Evolutionary conservation across 2,797 vertebrate species (phyloP).

Genomic region (Chromobotia macracanthus): DNA sequence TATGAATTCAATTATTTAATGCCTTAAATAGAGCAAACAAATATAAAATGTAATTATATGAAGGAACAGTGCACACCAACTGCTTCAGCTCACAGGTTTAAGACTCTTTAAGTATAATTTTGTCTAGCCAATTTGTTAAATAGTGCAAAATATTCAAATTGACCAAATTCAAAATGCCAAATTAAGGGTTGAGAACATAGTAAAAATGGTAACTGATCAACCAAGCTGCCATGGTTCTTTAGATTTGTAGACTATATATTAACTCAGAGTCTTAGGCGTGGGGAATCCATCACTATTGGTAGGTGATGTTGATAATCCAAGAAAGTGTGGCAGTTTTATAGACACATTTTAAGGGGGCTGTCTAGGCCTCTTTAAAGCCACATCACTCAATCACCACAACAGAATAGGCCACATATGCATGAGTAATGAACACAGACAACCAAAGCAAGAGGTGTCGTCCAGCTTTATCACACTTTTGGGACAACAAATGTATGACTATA

Average conservation of each 20-base stretch:
- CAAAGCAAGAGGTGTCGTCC: slow-evolving; percentile 35
- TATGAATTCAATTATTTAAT: slow-evolving; percentile 68
- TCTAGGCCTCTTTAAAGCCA: slow-evolving; percentile 70
- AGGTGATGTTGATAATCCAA: slow-evolving; percentile 68
- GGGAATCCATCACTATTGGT: slow-evolving; percentile 72
- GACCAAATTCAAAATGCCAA: slow-evolving; percentile 37
- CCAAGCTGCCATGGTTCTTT: slow-evolving; percentile 61
- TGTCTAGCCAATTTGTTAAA: slow-evolving; percentile 36
- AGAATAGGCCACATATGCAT: slow-evolving; percentile 60
- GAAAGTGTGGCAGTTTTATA: slow-evolving; percentile 71
- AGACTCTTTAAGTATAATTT: slow-evolving; percentile 52
- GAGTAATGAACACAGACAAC: slow-evolving; percentile 53
- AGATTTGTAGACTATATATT: slow-evolving; percentile 66
- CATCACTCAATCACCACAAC: slow-evolving; percentile 72
- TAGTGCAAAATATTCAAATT: slow-evolving; percentile 42
- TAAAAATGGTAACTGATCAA: slow-evolving; percentile 67
- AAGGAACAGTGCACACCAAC: slow-evolving; percentile 57
- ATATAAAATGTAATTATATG: slow-evolving; percentile 61
- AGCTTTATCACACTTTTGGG: background rate
- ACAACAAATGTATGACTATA: slow-evolving; percentile 7
- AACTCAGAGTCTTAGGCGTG: slow-evolving; percentile 62
- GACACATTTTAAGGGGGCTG: slow-evolving; percentile 73
- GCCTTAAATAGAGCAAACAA: slow-evolving; percentile 60
- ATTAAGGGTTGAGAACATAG: slow-evolving; percentile 46
- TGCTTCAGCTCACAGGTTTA: slow-evolving; percentile 54